Evolutionary conservation across 1,140 invertebrate species (phyloP), one percentile per base, ranked within the genome.

Genomic region (Aphelinus atriplicis): DNA sequence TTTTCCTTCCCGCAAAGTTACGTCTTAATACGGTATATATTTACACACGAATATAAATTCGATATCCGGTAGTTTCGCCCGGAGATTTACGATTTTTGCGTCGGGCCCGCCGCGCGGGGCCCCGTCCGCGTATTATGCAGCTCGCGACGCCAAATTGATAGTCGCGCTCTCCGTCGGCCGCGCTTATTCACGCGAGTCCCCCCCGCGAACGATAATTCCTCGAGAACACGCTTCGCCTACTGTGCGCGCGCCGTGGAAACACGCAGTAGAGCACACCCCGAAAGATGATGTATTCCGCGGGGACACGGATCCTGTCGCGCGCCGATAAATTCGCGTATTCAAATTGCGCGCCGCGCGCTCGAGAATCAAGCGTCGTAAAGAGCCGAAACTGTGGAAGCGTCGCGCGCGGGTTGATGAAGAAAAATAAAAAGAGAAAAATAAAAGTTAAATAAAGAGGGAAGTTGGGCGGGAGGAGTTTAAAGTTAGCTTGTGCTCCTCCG

Each of bases 21-120:
- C 65, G 46, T 74, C 72, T 74, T 51, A 69, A 74, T 74, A 68
- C 9, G 50, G 46, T 45, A 68, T 50, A 26, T 26, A 26, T n/a
- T n/a, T 26, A 26, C 26, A 26, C 51, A 9, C 51, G 51, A 53
- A 57, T 66, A 74, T 68, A 55, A 74, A 74, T 56, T 50, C 65
- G 46, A 69, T 63, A 68, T 62, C 53, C 58, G 65, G 65, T 74
- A 74, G 72, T 74, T 74, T 67, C 9, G 7, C 51, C 51, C 51
- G 51, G 50, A 74, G 65, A 74, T 74, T 74, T 74, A 74, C 66
- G 72, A 48, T 62, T 68, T 68, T 56, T 63, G 56, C 51, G 45
- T 66, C 43, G 51, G 9, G 26, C 45, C 45, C 47, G 3, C 4
- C 26, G 50, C 43, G 43, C 7, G 2, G 26, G 26, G 26, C 57